Conservation (phyloP, 2,888 invertebrate species). For the Himalopsyche japonica region DNA sequence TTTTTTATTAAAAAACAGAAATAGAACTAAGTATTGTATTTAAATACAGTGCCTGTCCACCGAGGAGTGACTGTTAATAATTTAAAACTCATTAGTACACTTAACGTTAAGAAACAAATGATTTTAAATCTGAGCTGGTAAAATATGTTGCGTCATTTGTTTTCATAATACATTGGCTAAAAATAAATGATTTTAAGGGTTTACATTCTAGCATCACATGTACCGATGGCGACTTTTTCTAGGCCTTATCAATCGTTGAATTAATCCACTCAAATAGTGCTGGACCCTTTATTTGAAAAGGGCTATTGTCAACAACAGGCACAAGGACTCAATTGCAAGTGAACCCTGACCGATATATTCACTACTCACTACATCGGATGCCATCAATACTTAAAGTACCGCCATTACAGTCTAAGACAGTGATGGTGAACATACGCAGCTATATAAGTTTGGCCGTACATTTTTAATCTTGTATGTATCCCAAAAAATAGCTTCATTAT, state of each 20-base stretch:
- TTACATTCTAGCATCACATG: not conserved
- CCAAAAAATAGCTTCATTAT: too few relatives aligned
- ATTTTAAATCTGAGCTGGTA: too few relatives aligned
- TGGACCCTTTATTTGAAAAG: not conserved
- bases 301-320: slow-evolving; percentile 1
- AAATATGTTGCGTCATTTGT: too few relatives aligned
- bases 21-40: too few relatives aligned
- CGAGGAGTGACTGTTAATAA: too few relatives aligned
- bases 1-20: too few relatives aligned
- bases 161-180: not conserved
- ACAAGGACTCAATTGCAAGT: not conserved
- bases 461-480: too few relatives aligned
- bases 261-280: not conserved
- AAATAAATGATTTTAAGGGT: not conserved
- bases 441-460: too few relatives aligned
- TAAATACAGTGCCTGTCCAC: too few relatives aligned
- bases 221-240: not conserved
- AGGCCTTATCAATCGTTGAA: not conserved
- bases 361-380: slow-evolving; percentile 1
- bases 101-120: too few relatives aligned
- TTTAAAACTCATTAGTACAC: too few relatives aligned
- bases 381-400: not conserved
- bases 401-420: not conserved
- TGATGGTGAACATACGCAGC: not conserved
- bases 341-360: not conserved